Evolutionary conservation across 2,113 vertebrate genomes (phyloP), one percentile per base, ranked within the genome.

Genomic region (Nanorana parkeri): DNA sequence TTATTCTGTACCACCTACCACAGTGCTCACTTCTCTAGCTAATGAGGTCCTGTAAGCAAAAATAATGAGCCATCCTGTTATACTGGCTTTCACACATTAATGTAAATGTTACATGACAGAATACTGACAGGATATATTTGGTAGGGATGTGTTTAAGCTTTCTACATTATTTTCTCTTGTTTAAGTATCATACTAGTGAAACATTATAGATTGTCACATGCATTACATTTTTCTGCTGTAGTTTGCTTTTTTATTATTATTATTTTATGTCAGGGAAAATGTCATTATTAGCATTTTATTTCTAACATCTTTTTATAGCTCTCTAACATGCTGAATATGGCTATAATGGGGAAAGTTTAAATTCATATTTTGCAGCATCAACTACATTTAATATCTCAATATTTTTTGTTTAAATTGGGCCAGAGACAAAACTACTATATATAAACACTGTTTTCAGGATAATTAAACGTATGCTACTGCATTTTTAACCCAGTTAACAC

Each of bases 31-130:
- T 83, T 83, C 72, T 77, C 19, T 68, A 69, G 29, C 72, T 77
- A 83, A 83, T 83, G 81, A 83, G 81, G 56, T 69, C 69, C 75
- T 51, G 13, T 85, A 52, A 23, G 63, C 24, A 75, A 74, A 86
- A 84, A 52, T 86, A 77, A 85, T 54, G 15, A 84, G 24, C 55
- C 68, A 67, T 74, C 29, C 61, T 47, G 67, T 83, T 84, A 0
- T n/a, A 86, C 67, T 21, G 69, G 4, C 83, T 85, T 54, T 17
- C 84, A 54, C 3, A 74, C 17, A 19, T 64, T 26, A 74, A 81
- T 81, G 80, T 81, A 81, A 74, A 81, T 75, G 69, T 75, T 66
- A 81, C 80, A 66, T 74, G 80, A 52, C 69, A 74, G 60, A 21
- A 66, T 61, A 81, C 69, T 81, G 80, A 81, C 69, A 74, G 69